Evolutionary conservation across 2,797 vertebrate genomes (phyloP), one percentile per base, ranked within the genome.

Genomic region (Spinus olivaceus): DNA sequence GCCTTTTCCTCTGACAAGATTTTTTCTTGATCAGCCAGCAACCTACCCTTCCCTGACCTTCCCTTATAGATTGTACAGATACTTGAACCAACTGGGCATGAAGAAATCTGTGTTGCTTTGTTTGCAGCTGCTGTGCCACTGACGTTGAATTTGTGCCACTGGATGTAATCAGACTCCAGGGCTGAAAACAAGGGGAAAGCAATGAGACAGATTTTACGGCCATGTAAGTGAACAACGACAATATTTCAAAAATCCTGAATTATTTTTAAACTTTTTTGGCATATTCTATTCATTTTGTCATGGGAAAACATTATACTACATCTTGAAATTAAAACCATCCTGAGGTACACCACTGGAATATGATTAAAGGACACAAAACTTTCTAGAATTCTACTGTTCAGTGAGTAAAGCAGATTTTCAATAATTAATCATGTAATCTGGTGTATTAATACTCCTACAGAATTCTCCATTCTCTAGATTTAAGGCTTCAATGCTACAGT

Each of bases 41-140:
- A 27, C 23, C 53, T 70, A 47, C 65, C 90, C 83, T 96, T 96
- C 47, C 25, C 50, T 94, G 93, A 94, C 96, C 91, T 97, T 97
- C 95, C 88, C 82, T 77, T 71, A 90, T 32, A 94, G 95, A 94
- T 97, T 76, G 84, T 69, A 35, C 65, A 93, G 95, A 93, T 96
- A 93, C 24, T 72, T 83, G 78, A 92, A 49, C 51, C 59, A 96
- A 84, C 41, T 74, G 63, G 82, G 92, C 95, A 91, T 94, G 94
- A 95, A 91, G 70, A 95, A 70, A 21, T 37, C 35, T 17, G 5
- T 46, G 54, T 47, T 94, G 61, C 73, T 92, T 73, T 61, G 32
- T 57, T 95, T 77, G 67, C 84, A 91, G 73, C 49, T 74, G 67
- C 5, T 28, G 7, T 72, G 82, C 63, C 41, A 54, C 61, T 86